Evolutionary conservation across 92 coral and sea anemone genomes (phyloP).

Genomic region (Epizoanthus fatuus): DNA sequence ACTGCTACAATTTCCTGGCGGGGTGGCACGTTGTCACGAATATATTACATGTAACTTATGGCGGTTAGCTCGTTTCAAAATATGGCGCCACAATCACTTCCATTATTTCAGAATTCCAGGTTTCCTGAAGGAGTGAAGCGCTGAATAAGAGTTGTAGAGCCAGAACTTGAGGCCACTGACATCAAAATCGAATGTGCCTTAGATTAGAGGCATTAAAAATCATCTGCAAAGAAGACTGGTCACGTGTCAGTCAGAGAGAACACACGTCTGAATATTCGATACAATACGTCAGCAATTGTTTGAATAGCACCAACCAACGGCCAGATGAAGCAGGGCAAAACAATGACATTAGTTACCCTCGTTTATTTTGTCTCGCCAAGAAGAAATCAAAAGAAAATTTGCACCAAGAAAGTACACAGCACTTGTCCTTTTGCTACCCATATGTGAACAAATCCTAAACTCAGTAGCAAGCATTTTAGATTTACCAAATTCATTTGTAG

Average conservation of each 20-base stretch:
- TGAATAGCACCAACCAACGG: constrained; percentile 1
- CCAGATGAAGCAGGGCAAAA: neutral
- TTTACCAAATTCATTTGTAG: too few relatives aligned
- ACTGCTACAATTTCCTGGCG: too few relatives aligned
- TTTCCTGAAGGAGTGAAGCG: neutral
- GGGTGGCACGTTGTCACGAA: neutral
- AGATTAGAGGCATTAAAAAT: neutral
- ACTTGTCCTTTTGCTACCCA: neutral
- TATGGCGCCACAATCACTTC: neutral
- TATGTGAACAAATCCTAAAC: neutral
- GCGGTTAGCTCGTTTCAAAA: neutral
- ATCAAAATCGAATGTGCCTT: neutral
- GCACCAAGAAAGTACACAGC: neutral
- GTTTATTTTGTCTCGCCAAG: neutral
- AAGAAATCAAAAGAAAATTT: neutral
- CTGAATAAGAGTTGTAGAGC: neutral
- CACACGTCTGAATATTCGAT: neutral
- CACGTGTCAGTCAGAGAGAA: constrained; percentile 8
- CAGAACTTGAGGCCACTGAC: neutral
- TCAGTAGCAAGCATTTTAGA: neutral
- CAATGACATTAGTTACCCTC: neutral
- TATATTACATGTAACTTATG: neutral
- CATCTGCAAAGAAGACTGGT: constrained; percentile 3
- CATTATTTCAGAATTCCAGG: neutral
- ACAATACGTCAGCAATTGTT: neutral